A percentile compares a stretch with the other conserved stretches of the same genome.
These are phyloP conservation scores for Pristis pectinata DNA, from an alignment of 2,797 vertebrate genomes.

Conservation along the genomic window DNA sequence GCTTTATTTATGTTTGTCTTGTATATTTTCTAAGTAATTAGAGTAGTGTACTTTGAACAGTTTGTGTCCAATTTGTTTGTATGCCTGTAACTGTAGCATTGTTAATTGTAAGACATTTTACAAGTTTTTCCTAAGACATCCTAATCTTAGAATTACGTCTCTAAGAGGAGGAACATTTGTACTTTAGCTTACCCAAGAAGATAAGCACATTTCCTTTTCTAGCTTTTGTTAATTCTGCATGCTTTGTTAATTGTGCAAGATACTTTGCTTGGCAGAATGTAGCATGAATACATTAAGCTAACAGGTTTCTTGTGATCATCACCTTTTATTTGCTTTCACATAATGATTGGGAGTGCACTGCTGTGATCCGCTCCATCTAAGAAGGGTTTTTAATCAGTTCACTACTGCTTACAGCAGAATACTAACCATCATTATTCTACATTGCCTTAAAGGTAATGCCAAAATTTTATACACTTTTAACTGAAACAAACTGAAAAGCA, in stretches of 20 bases:
- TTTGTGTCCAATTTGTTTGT: constrained; percentile 67
- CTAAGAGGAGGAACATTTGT: constrained; percentile 49
- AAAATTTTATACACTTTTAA: constrained; percentile 55
- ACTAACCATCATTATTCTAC: constrained; percentile 45
- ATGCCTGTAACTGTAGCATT: constrained; percentile 69
- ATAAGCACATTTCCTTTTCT: constrained; percentile 60
- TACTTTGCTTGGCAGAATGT: constrained; percentile 58
- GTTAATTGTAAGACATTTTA: constrained; percentile 63
- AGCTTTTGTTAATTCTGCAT: constrained; percentile 72
- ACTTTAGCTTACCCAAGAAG: constrained; percentile 55
- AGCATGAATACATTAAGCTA: constrained; percentile 19
- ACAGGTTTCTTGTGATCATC: background rate
- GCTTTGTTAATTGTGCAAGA: constrained; percentile 62
- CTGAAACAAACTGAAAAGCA: constrained; percentile 48
- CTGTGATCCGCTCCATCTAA: background rate
- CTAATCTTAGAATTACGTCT: constrained; percentile 45
- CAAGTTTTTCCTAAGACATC: constrained; percentile 55
- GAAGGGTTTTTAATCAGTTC: background rate
- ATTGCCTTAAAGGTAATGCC: constrained; percentile 59
- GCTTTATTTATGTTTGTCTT: constrained; percentile 92
- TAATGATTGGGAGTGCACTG: background rate
- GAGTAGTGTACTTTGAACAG: constrained; percentile 55
- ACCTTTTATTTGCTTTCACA: constrained; percentile 15
- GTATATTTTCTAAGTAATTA: constrained; percentile 70
- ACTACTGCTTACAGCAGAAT: constrained; percentile 9